Percentiles rank a stretch among this genome's conserved stretches.
phyloP scores from a whole-genome alignment of 2,888 invertebrate species.

The Timema podura region DNA sequence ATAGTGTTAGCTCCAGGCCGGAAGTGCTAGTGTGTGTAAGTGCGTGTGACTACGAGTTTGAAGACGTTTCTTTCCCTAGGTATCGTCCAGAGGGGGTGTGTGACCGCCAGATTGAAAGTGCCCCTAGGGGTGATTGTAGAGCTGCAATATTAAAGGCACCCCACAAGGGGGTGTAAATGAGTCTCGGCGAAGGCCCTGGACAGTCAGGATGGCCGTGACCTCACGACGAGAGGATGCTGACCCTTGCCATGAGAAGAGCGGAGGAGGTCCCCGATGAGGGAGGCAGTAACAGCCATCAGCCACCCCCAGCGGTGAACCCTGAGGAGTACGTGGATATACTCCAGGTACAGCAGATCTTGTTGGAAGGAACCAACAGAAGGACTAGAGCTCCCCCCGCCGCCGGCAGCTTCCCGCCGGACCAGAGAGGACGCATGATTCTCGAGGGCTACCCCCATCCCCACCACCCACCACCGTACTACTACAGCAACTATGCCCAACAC shows the following conservation, averaged over 20 bases:
- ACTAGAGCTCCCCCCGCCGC: neutral
- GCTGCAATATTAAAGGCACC: too few species aligned
- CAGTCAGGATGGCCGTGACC: neutral
- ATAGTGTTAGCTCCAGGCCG: too few species aligned
- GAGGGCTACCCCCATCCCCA: constrained; percentile 18
- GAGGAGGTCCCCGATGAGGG: neutral
- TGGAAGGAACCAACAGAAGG: constrained; percentile 44
- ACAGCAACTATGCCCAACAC: constrained; percentile 18
- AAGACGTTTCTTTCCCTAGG: too few species aligned
- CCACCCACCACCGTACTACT: constrained; percentile 32
- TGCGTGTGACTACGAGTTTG: too few species aligned
- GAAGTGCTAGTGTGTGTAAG: too few species aligned
- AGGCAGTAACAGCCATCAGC: constrained; percentile 11
- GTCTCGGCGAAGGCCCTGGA: neutral
- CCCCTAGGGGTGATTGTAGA: too few species aligned
- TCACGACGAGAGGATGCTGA: neutral
- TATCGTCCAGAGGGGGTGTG: too few species aligned
- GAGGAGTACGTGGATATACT: constrained; percentile 80
- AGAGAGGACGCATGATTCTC: constrained; percentile 21
- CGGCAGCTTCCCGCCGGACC: constrained; percentile 21
- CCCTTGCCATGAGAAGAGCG: neutral
- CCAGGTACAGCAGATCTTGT: constrained; percentile 71
- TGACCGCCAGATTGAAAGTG: too few species aligned
- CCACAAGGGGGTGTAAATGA: too few species aligned
- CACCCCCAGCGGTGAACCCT: constrained; percentile 36